A percentile compares a stretch with the other conserved stretches of the same genome.
Conservation (phyloP, 2,113 vertebrate species). For the Actenoides hombroni region DNA sequence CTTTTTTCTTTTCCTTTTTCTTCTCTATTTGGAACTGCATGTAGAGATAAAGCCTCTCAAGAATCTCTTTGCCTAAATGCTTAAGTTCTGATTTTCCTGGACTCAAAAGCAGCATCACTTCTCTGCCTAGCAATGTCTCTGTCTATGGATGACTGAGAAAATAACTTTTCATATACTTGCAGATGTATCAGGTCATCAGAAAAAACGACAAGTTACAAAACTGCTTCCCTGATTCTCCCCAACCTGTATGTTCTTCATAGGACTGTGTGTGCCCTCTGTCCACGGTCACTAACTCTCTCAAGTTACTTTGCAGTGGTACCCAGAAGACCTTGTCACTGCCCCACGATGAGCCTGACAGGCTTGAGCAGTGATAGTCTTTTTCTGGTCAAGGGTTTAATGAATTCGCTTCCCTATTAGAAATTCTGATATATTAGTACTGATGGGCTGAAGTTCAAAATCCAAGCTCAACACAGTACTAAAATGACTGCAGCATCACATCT, state of each 20-base stretch:
- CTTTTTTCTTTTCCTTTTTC: not conserved
- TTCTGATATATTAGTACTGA: not conserved
- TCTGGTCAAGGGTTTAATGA: accelerated
- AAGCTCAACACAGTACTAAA: not conserved
- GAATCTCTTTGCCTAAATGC: not conserved
- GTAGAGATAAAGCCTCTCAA: not conserved
- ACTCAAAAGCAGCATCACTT: not conserved
- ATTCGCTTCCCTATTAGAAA: not conserved
- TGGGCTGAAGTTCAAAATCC: not conserved
- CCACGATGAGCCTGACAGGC: not conserved
- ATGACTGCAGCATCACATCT: not conserved
- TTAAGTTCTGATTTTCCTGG: not conserved
- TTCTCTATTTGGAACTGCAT: not conserved
- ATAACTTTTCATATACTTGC: not conserved
- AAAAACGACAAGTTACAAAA: not conserved
- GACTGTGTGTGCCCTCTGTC: not conserved
- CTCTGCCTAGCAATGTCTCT: not conserved
- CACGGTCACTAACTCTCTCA: not conserved
- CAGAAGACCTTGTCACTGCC: not conserved
- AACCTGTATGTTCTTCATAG: not conserved
- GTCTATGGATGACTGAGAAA: not conserved
- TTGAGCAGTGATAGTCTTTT: not conserved
- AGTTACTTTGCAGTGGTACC: not conserved
- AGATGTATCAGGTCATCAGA: not conserved
- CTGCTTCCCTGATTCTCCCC: not conserved